Evolutionary conservation across 2,797 vertebrate species (phyloP).

Genomic region (Sebastolobus altivelis): DNA sequence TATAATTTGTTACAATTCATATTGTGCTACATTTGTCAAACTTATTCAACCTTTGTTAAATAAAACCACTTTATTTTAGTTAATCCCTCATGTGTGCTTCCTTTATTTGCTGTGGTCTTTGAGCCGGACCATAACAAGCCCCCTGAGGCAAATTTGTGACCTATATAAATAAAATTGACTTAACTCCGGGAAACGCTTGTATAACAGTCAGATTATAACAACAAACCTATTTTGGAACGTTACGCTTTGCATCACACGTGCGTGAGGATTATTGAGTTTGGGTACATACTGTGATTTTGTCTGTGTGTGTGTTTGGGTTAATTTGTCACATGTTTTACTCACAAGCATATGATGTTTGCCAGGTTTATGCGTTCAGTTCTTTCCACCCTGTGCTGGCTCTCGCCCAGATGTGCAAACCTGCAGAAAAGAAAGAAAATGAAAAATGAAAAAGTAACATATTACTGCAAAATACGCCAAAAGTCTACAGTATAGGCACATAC

Average conservation of each 20-base stretch:
- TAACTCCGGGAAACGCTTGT: slow-evolving; percentile 8
- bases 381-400: slow-evolving; percentile 92
- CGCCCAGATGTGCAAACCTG: slow-evolving; percentile 94
- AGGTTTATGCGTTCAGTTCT: slow-evolving; percentile 82
- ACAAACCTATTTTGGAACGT: neutral
- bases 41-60: no score
- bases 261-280: slow-evolving; percentile 16
- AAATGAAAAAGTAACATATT: slow-evolving; percentile 19
- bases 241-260: slow-evolving; percentile 15
- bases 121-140: neutral
- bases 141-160: neutral
- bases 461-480: neutral
- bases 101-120: neutral
- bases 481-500: neutral
- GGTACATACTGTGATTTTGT: neutral
- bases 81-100: neutral
- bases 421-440: slow-evolving; percentile 5
- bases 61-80: no score
- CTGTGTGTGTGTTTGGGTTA: neutral
- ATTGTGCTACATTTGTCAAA: no score
- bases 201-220: neutral
- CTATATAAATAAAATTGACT: neutral
- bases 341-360: slow-evolving; percentile 90
- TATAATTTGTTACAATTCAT: no score
- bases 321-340: slow-evolving; percentile 81